Percentiles rank a stretch among this genome's conserved stretches.
These are phyloP conservation scores for Tenthredo mesomela DNA, from an alignment of 2,888 invertebrate genomes.

Conservation along the genomic window DNA sequence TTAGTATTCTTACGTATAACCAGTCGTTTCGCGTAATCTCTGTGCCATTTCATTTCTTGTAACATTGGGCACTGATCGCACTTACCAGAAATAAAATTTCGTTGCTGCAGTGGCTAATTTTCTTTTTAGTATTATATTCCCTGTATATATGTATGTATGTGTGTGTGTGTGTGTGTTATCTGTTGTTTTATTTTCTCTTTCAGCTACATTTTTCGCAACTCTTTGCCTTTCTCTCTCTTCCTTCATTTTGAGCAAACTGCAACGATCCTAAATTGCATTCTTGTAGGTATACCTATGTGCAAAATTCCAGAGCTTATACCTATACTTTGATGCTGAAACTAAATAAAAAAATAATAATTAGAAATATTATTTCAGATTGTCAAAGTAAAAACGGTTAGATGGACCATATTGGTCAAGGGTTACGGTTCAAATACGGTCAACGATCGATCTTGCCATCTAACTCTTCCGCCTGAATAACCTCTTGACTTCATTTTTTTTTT, in stretches of 20 bases:
- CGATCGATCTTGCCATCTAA: slow-evolving; percentile 47
- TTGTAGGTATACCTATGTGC: not conserved
- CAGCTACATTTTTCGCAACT: not conserved
- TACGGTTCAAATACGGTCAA: slow-evolving; percentile 29
- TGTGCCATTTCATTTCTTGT: not conserved
- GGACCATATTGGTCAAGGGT: not conserved
- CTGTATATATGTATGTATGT: not conserved
- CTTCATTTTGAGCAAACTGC: not conserved
- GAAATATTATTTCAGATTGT: not conserved
- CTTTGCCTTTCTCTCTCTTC: not conserved
- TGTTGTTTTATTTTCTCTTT: not conserved
- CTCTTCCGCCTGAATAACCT: slow-evolving; percentile 40
- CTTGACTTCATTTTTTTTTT: slow-evolving; percentile 44
- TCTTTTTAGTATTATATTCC: not conserved
- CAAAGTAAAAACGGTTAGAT: not conserved
- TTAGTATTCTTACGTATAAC: not conserved
- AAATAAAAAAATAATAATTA: slow-evolving; percentile 7
- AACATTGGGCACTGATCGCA: not conserved
- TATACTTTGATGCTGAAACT: not conserved
- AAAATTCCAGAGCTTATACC: not conserved
- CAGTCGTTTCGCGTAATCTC: not conserved
- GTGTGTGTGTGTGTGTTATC: not conserved
- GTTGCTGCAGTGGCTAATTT: not conserved
- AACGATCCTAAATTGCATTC: slow-evolving; percentile 3
- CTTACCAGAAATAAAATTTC: not conserved